A percentile compares a stretch with the other conserved stretches of the same genome.
These are phyloP conservation scores for Diploptera punctata DNA, from an alignment of 2,888 invertebrate species.

Conservation along the genomic window DNA sequence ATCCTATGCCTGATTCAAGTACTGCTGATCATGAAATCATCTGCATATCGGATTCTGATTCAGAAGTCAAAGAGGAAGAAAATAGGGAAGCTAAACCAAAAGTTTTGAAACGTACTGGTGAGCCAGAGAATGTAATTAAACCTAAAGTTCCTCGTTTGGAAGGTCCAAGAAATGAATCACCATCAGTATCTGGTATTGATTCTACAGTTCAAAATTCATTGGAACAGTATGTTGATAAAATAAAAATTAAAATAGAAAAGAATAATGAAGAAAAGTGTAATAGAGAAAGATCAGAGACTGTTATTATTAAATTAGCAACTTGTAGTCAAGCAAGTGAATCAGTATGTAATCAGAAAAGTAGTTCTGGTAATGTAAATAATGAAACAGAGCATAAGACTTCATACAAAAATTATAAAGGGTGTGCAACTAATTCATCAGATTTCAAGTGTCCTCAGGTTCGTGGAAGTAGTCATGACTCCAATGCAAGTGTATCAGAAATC, in stretches of 20 bases:
- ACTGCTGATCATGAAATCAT: not conserved
- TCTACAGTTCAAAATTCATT: not conserved
- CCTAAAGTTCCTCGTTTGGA: not conserved
- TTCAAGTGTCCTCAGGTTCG: not conserved
- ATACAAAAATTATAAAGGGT: not conserved
- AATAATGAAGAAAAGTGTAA: not conserved
- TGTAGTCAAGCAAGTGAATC: not conserved
- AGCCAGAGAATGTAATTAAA: not conserved
- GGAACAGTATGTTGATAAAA: not conserved
- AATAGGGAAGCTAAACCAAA: not conserved
- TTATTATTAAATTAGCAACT: not conserved
- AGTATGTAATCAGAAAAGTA: not conserved
- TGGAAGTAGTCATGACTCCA: not conserved
- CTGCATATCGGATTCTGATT: conserved; percentile 7
- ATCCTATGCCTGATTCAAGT: not conserved
- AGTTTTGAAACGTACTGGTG: not conserved
- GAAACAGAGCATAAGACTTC: not conserved
- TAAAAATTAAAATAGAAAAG: not conserved
- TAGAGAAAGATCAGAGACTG: not conserved
- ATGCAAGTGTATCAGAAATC: not conserved
- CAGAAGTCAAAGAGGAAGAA: not conserved
- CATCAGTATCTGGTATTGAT: not conserved
- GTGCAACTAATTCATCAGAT: not conserved
- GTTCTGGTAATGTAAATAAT: not conserved
- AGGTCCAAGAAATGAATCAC: not conserved